Conservation (phyloP, 2,113 vertebrate genomes). For the Pardalotus punctatus region DNA sequence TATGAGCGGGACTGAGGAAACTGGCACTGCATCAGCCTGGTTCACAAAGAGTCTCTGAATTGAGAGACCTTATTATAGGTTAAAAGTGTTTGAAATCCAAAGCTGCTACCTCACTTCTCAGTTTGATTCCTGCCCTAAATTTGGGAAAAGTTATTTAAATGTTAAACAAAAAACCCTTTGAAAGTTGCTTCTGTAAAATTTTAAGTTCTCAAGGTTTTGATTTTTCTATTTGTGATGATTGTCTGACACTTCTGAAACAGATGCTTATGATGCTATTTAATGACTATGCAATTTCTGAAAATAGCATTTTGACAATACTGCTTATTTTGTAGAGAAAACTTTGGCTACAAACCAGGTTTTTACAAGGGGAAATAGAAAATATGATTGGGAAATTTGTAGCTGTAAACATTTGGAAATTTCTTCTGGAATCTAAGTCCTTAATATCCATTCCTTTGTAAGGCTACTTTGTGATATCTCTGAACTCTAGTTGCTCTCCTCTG, state of each 20-base stretch:
- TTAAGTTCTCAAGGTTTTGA: neutral
- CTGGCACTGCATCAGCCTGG: neutral
- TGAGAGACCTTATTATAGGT: neutral
- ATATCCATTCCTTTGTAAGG: neutral
- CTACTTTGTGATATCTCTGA: neutral
- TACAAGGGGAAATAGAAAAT: neutral
- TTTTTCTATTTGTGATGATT: neutral
- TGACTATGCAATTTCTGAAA: neutral
- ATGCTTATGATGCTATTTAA: neutral
- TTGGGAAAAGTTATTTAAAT: neutral
- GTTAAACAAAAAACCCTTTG: neutral
- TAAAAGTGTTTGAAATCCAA: neutral
- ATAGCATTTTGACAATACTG: neutral
- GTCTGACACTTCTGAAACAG: neutral
- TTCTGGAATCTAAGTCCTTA: neutral
- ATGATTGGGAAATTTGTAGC: neutral
- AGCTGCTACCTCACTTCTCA: neutral
- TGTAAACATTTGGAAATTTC: neutral
- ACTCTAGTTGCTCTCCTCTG: neutral
- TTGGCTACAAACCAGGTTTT: neutral
- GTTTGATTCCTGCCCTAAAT: neutral
- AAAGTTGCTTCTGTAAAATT: neutral
- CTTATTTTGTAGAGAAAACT: neutral
- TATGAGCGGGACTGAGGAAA: neutral
- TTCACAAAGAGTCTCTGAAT: neutral